Evolutionary conservation across 1,140 invertebrate genomes (phyloP), one percentile per base, ranked within the genome.

Genomic region (Leptoteleia sp.): DNA sequence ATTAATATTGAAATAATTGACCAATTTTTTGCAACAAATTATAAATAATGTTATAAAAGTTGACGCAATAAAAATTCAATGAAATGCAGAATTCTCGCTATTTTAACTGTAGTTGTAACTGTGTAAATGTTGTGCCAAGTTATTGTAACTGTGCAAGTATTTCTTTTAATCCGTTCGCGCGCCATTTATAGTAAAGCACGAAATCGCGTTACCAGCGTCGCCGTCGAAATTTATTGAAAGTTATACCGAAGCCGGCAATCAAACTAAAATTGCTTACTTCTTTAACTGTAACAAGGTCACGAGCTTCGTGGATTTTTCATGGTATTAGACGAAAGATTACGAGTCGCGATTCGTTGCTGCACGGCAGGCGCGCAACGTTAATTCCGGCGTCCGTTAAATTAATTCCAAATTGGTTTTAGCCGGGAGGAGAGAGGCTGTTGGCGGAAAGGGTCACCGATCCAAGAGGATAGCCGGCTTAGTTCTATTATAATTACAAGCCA

Each of bases 321-420:
- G 40, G 73, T 65, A 79, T 79, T 80, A 72, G 79, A 62, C 45
- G 52, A 54, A 78, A 81, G 81, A 82, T 80, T 79, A 72, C 55
- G 47, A 38, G 45, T 37, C 48, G 72, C 50, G 54, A 65, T 76
- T 77, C 76, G 48, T 54, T 42, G 42, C 15, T 70, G 65, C 76
- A 47, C 52, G 45, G 47, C 22, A 48, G 68, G 38, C 50, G 80
- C 76, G 38, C 75, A 42, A 83, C 81, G 81, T 83, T 85, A 84
- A 84, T 86, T 84, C 83, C 82, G 65, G 79, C 82, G 81, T 81
- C 82, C 85, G 82, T 87, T 84, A 84, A 85, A 87, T 87, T 89
- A 89, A 89, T 89, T 89, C 87, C 86, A 89, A 89, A 89, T 89
- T 89, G 87, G 84, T 89, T 89, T 88, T 83, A 85, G 82, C 62